Conservation (phyloP, 2,797 vertebrate species). For the Streptopelia turtur region DNA sequence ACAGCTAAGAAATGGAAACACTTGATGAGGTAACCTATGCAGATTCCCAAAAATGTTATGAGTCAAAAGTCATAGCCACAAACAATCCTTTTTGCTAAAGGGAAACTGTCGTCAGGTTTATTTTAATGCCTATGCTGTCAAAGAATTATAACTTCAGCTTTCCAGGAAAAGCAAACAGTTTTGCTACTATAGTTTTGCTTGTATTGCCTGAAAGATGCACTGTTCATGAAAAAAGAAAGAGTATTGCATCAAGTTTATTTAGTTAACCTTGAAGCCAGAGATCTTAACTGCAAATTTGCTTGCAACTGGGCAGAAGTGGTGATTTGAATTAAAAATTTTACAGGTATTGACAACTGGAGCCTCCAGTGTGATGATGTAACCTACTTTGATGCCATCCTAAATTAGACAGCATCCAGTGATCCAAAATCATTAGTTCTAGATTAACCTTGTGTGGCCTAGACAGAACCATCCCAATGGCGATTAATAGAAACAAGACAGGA, state of each 20-base stretch:
- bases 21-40: background rate
- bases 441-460: background rate
- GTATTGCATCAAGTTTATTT: background rate
- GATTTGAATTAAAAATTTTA: background rate
- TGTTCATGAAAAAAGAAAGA: background rate
- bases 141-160: background rate
- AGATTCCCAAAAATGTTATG: background rate
- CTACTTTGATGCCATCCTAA: background rate
- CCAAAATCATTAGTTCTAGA: slow-evolving; percentile 5
- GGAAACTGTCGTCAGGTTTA: background rate
- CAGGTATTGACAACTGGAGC: background rate
- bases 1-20: background rate
- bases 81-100: background rate
- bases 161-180: background rate
- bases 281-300: background rate
- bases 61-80: background rate
- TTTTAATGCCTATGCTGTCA: background rate
- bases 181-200: background rate
- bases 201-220: background rate
- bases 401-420: background rate
- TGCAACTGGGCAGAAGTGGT: background rate
- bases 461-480: background rate
- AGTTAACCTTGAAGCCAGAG: background rate
- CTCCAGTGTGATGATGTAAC: background rate
- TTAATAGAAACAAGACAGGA: slow-evolving; percentile 18